A percentile compares a stretch with the other conserved stretches of the same genome.
Evolutionary conservation across 2,113 vertebrate species (phyloP).

Genomic region (Calonectris borealis): DNA sequence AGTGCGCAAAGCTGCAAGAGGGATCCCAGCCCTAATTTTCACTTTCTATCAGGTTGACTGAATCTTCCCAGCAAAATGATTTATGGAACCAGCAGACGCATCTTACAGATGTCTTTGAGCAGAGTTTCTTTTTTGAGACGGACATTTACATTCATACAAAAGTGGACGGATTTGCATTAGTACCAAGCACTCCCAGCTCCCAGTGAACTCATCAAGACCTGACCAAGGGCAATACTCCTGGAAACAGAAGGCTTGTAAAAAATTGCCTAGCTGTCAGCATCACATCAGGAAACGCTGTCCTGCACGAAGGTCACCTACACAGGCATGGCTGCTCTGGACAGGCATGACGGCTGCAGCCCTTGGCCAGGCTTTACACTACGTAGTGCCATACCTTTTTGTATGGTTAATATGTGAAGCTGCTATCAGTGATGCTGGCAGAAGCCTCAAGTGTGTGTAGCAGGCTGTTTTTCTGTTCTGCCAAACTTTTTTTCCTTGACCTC

Average conservation of each 20-base stretch:
- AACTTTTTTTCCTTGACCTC: neutral
- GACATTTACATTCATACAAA: neutral
- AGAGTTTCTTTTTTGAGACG: neutral
- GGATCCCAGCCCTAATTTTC: neutral
- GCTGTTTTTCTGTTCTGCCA: neutral
- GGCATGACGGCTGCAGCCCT: neutral
- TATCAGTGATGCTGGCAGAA: neutral
- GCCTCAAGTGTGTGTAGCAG: neutral
- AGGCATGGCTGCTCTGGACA: neutral
- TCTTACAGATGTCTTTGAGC: neutral
- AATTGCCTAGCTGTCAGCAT: neutral
- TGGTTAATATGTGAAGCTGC: neutral
- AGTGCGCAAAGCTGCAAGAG: neutral
- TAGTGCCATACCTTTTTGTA: neutral
- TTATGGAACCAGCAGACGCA: neutral
- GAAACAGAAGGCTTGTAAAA: neutral
- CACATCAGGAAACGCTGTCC: neutral
- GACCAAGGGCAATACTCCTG: neutral
- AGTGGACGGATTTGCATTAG: neutral
- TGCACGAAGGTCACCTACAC: neutral
- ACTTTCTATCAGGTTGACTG: neutral
- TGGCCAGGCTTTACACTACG: fast-evolving
- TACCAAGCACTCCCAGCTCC: neutral
- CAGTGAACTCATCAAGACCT: neutral
- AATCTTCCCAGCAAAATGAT: neutral